Conservation (phyloP, 2,888 invertebrate species). For the Omphaloscelis lunosa region DNA sequence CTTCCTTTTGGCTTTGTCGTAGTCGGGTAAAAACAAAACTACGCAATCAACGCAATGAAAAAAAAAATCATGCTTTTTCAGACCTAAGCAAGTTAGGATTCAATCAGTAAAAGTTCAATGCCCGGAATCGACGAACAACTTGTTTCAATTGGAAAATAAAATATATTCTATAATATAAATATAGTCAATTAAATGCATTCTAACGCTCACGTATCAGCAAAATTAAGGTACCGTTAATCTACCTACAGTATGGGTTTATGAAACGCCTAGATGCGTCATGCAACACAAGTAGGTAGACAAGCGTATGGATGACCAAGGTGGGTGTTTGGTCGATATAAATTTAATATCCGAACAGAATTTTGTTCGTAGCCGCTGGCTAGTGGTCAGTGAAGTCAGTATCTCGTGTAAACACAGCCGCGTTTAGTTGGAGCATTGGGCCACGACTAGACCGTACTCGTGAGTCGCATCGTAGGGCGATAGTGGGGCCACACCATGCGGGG, state of each 20-base stretch:
- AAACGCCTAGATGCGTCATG: constrained; percentile 34
- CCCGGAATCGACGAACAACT: not conserved
- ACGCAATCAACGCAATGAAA: not conserved
- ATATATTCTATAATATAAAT: too few species aligned
- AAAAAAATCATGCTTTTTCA: not conserved
- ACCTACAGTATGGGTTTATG: constrained; percentile 5
- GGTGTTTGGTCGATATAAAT: constrained; percentile 75
- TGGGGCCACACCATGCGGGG: constrained; percentile 65
- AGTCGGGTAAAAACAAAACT: not conserved
- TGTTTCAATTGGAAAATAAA: not conserved
- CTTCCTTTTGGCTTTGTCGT: too few species aligned
- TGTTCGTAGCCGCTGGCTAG: constrained; percentile 79
- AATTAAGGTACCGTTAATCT: constrained; percentile 30
- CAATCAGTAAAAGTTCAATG: not conserved
- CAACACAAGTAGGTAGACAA: constrained; percentile 6
- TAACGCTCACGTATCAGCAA: constrained; percentile 13
- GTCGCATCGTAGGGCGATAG: constrained; percentile 63
- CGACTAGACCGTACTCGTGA: constrained; percentile 68
- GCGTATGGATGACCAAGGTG: constrained; percentile 40
- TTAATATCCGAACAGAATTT: constrained; percentile 80
- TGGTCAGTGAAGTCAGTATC: constrained; percentile 72
- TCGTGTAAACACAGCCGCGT: constrained; percentile 83
- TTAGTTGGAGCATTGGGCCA: constrained; percentile 74
- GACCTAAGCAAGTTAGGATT: not conserved
- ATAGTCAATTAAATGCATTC: not conserved